phyloP scores from a whole-genome alignment of 2,113 vertebrate genomes.

The Tenebrosternarchus preto region DNA sequence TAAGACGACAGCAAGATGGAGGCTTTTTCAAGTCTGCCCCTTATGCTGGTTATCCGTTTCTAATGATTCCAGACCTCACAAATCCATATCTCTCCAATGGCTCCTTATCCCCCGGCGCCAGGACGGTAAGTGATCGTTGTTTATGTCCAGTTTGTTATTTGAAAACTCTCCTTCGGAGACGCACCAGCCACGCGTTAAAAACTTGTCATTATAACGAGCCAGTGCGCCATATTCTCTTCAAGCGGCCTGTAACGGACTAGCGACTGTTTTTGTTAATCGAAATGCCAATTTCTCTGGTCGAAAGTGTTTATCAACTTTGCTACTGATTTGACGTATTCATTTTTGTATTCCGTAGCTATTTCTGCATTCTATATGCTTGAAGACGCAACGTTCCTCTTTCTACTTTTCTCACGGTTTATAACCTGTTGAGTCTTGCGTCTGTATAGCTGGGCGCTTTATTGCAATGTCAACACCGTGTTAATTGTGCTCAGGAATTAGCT shows the following conservation, averaged over 20 bases:
- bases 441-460: constrained; percentile 20
- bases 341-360: background rate
- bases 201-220: background rate
- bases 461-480: background rate
- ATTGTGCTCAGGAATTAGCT: no score
- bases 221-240: constrained; percentile 45
- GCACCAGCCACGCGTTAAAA: constrained; percentile 31
- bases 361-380: background rate
- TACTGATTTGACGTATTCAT: background rate
- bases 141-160: no score
- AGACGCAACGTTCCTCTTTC: no score
- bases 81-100: constrained; percentile 86
- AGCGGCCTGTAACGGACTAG: constrained; percentile 40
- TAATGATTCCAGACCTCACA: constrained; percentile 89
- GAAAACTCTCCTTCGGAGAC: no score
- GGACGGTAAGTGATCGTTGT: constrained; percentile 75
- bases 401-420: background rate
- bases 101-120: constrained; percentile 79
- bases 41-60: constrained; percentile 87
- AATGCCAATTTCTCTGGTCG: no score
- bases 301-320: no score
- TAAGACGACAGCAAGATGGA: constrained; percentile 81
- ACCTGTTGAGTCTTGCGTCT: constrained; percentile 41
- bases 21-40: constrained; percentile 82
- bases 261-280: constrained; percentile 25